Evolutionary conservation across 2,888 invertebrate species (phyloP).

Genomic region (Apotomis turbidana): DNA sequence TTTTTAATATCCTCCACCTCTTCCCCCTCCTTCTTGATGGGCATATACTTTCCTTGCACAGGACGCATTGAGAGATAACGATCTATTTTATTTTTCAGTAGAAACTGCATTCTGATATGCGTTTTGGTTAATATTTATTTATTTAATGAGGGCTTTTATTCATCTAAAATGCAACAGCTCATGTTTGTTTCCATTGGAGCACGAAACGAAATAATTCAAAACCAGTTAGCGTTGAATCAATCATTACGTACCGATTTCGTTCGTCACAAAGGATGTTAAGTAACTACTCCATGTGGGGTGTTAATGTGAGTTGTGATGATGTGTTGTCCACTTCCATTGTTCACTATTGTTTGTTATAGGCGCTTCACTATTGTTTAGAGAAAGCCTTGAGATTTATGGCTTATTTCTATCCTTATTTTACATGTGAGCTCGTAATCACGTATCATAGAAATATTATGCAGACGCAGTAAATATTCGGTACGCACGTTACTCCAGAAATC

Average conservation of each 20-base stretch:
- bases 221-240: background rate
- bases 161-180: too few relatives aligned
- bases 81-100: too few relatives aligned
- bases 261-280: constrained; percentile 18
- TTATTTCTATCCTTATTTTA: constrained; percentile 36
- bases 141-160: too few relatives aligned
- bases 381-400: constrained; percentile 36
- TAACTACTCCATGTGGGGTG: background rate
- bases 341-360: constrained; percentile 18
- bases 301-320: constrained; percentile 22
- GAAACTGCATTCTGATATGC: too few relatives aligned
- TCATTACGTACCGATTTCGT: background rate
- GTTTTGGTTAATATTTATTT: too few relatives aligned
- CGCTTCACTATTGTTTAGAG: constrained; percentile 31
- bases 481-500: background rate
- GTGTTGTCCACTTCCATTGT: constrained; percentile 3
- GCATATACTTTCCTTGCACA: too few relatives aligned
- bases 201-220: background rate
- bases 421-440: background rate
- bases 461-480: background rate
- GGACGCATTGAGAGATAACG: too few relatives aligned
- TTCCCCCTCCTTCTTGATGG: too few relatives aligned
- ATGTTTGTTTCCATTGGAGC: background rate
- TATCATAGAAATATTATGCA: constrained; percentile 10
- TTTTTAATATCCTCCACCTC: too few relatives aligned